These are phyloP conservation scores for Ptiloglossa arizonensis DNA, from an alignment of 1,140 invertebrate species.

Conservation along the genomic window DNA sequence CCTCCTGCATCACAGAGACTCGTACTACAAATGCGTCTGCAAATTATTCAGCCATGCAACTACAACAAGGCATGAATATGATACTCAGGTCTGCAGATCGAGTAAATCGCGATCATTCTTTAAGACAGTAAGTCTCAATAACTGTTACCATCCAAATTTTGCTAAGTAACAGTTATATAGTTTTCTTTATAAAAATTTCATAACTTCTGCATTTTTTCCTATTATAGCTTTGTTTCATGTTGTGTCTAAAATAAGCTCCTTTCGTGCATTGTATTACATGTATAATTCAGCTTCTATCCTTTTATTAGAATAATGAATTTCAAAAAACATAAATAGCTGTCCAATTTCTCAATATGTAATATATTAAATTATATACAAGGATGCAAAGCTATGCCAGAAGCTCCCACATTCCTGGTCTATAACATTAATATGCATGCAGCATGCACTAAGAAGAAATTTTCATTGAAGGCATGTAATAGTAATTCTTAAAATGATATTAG, in stretches of 20 bases:
- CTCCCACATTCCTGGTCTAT: background rate
- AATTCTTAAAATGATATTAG: slow-evolving; percentile 28
- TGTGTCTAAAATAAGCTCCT: background rate
- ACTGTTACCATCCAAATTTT: slow-evolving; percentile 53
- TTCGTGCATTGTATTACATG: background rate
- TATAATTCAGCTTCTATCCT: slow-evolving; percentile 2
- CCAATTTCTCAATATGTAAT: background rate
- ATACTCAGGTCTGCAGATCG: slow-evolving; percentile 79
- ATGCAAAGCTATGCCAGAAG: background rate
- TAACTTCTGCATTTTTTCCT: slow-evolving; percentile 20
- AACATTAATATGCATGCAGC: slow-evolving; percentile 33
- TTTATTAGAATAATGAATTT: background rate
- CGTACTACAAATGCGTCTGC: slow-evolving; percentile 71
- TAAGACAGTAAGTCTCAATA: slow-evolving; percentile 79
- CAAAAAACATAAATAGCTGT: background rate
- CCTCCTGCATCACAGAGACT: slow-evolving; percentile 67
- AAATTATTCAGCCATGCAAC: slow-evolving; percentile 69
- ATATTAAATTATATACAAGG: background rate
- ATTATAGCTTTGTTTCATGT: background rate
- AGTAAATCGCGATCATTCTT: slow-evolving; percentile 77
- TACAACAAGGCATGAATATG: slow-evolving; percentile 75
- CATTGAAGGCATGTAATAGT: slow-evolving; percentile 35
- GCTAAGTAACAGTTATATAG: slow-evolving; percentile 49
- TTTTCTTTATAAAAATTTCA: slow-evolving; percentile 39
- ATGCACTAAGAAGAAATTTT: slow-evolving; percentile 43